Conservation (phyloP, 2,113 vertebrate genomes). For the Anolis carolinensis region DNA sequence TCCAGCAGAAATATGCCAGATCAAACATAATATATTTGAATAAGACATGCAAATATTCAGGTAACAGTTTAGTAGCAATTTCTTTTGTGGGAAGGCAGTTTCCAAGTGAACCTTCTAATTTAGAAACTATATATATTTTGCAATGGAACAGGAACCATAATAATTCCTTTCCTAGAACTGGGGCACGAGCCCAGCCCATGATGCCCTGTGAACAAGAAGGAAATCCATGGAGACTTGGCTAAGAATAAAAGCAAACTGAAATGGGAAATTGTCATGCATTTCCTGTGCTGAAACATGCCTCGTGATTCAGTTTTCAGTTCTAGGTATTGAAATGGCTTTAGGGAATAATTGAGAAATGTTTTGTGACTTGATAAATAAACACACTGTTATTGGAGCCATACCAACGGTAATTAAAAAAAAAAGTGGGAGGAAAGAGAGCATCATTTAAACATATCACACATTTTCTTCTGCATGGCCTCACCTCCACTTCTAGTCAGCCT, state of each 20-base stretch:
- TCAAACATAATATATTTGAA: not conserved
- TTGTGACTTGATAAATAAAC: not conserved
- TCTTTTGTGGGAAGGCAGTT: not conserved
- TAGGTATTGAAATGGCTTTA: not conserved
- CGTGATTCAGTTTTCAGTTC: constrained; percentile 5
- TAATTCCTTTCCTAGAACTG: not conserved
- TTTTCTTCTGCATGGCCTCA: not conserved
- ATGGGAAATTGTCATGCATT: not conserved
- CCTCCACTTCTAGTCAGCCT: not conserved
- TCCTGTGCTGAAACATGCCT: not conserved
- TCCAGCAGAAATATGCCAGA: not conserved
- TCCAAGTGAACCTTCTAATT: not conserved
- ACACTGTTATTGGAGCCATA: not conserved
- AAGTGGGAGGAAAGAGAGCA: not conserved
- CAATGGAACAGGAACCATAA: not conserved
- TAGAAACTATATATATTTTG: not conserved
- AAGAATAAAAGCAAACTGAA: not conserved
- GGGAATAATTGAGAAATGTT: not conserved
- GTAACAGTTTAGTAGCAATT: not conserved
- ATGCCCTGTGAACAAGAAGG: not conserved
- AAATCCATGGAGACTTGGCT: not conserved
- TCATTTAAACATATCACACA: not conserved
- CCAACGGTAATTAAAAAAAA: not conserved
- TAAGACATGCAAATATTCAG: not conserved
- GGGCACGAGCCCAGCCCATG: not conserved